Base-by-base conservation (phyloP, 1,140 invertebrate species). In the Piezodorus guildinii region DNA sequence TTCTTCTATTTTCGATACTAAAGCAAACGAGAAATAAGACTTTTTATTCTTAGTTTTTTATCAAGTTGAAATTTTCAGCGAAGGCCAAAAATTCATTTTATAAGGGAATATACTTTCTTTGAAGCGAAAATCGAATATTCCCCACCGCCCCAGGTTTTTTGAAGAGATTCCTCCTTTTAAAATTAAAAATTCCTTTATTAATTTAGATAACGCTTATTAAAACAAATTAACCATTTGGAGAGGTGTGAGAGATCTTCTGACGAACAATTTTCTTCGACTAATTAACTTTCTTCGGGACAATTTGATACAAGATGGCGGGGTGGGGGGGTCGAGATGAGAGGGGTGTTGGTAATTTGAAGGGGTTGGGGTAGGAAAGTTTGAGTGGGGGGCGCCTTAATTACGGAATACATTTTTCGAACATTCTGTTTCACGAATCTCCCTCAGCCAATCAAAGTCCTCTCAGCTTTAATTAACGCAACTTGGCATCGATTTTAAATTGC, bases 171-270 rank as follows among this genome's bases (percentile, higher is more conserved):
- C 12, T 39, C 17, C 6, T 60, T 60, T 60, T 60, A 21, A 60
- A 60, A 60, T 60, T 60, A 44, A 60, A 60, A 60, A 30, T 60
- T 60, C 30, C 58, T 17, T 60, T 60, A 60, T 60, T 60, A 60
- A 60, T 60, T 60, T 60, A 60, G 58, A 44, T 44, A 60, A 34
- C 25, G 30, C 58, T 60, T 60, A 60, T 60, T 60, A 60, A 60
- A 60, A 60, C 58, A 60, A 60, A 60, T 60, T 60, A 60, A 21
- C 30, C 58, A 60, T 39, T 43, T 60, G 6, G 25, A 30, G 6
- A 4, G n/a, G 30, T 19, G 58, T 4, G 30, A 39, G 21, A 60
- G 25, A 60, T 43, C 58, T 60, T 60, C 30, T 43, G 34, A 12
- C 30, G 58, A 60, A 60, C 58, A 60, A 60, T 60, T 60, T 60